These are phyloP conservation scores for Sarcophaga peregrina DNA, from an alignment of 1,140 invertebrate species.

Conservation along the genomic window DNA sequence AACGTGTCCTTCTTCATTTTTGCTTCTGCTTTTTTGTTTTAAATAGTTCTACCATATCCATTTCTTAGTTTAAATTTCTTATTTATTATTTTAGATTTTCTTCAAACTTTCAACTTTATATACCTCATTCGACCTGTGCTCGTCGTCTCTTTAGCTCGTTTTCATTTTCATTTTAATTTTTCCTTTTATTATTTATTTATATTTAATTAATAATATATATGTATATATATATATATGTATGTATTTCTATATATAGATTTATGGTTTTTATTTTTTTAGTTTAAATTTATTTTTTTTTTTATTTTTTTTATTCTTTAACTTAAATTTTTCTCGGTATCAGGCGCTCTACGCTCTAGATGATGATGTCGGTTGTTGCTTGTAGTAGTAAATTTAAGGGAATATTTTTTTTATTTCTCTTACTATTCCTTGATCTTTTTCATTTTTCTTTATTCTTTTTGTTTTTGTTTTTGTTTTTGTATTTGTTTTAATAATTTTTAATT, in stretches of 20 bases:
- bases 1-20: slow-evolving; percentile 4
- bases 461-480: background rate
- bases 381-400: too few relatives aligned
- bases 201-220: too few relatives aligned
- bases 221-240: background rate
- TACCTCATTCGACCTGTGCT: background rate
- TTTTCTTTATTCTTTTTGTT: slow-evolving; percentile 8
- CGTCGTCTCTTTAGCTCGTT: background rate
- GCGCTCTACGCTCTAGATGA: slow-evolving; percentile 36
- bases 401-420: background rate
- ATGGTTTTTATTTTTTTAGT: slow-evolving; percentile 25
- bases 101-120: slow-evolving; percentile 20
- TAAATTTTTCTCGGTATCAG: slow-evolving; percentile 36
- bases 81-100: background rate
- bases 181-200: too few relatives aligned
- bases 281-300: slow-evolving; percentile 27
- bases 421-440: slow-evolving; percentile 19
- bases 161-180: background rate
- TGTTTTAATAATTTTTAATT: slow-evolving; percentile 25
- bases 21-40: background rate
- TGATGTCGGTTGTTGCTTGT: background rate
- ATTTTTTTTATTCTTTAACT: slow-evolving; percentile 21
- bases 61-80: background rate
- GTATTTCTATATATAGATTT: slow-evolving; percentile 27
- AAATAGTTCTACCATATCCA: background rate